Base-by-base conservation (phyloP, 2,113 vertebrate species). In the Grammomys dolichurus region DNA sequence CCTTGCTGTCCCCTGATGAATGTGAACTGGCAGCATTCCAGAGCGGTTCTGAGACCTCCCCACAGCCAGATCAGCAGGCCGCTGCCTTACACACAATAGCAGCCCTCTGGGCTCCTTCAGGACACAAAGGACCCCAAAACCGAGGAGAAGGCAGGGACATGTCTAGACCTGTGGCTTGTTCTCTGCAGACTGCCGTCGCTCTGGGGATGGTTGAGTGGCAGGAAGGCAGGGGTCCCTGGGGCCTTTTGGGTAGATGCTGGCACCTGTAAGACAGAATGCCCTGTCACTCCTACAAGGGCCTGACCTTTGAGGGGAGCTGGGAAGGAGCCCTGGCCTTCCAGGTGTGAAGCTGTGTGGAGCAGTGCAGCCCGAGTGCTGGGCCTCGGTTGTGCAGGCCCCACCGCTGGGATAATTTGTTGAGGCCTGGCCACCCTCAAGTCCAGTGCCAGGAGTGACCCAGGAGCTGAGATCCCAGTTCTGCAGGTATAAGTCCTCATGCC, bases 91-190 rank as follows among this genome's bases (percentile, higher is more conserved):
- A 0, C 3, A 17, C 43, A 54, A 43, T 7, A 16, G 75, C 14
- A 17, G 58, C 31, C 10, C 36, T 12, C 67, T 2, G 10, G 33
- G 73, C 0, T 26, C 19, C 46, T 16, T 76, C 14, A 22, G 22
- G n/a, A 54, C 24, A 4, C 1, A 16, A 67, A 77, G 22, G 63
- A 56, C 60, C 43, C 82, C n/a, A 19, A 0, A 0, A 51, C 58
- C 5, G 9, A 1, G 36, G 70, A 33, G 6, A 51, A 3, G 9
- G 10, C n/a, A 77, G 67, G 16, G 24, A 94, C 17, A 5, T 0
- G 22, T 5, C 28, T 81, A 93, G 90, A 99, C 99, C 98, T 98
- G 98, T 3, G 73, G 87, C 85, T 96, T 96, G 54, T 98, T 96
- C 58, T 98, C 98, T 3, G 46, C 60, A 54, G 65, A 8, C 0